phyloP scores from a whole-genome alignment of 2,888 invertebrate genomes.

The Ceramica pisi region DNA sequence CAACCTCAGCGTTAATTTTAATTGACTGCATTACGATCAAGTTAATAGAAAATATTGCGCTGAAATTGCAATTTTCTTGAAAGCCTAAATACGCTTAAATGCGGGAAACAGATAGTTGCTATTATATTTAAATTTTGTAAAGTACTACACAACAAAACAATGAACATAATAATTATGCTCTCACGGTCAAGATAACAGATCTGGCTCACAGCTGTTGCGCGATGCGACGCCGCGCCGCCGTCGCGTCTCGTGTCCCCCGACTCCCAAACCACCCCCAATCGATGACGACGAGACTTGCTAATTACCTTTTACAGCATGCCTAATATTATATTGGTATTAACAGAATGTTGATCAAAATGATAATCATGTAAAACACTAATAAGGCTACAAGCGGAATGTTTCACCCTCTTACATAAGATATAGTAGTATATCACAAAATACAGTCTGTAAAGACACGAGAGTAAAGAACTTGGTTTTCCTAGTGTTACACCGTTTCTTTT shows the following conservation, averaged over 20 bases:
- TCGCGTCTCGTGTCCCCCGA: slow-evolving; percentile 75
- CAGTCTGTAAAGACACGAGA: slow-evolving; percentile 56
- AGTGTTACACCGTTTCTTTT: slow-evolving; percentile 53
- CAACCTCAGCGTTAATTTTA: slow-evolving; percentile 14
- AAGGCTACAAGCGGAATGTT: slow-evolving; percentile 52
- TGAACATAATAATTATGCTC: slow-evolving; percentile 80
- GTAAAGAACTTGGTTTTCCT: slow-evolving; percentile 50
- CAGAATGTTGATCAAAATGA: slow-evolving; percentile 25
- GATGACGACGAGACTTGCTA: slow-evolving; percentile 72
- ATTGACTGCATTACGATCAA: slow-evolving; percentile 24
- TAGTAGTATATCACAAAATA: slow-evolving; percentile 63
- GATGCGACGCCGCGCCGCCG: slow-evolving; percentile 78
- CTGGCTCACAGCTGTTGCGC: slow-evolving; percentile 87
- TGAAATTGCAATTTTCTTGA: slow-evolving; percentile 27
- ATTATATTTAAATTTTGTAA: slow-evolving; percentile 56
- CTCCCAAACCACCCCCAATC: slow-evolving; percentile 82
- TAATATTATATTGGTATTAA: slow-evolving; percentile 42
- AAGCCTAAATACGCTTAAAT: slow-evolving; percentile 46
- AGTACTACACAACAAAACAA: slow-evolving; percentile 71
- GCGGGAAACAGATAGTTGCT: slow-evolving; percentile 41
- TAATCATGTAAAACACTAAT: slow-evolving; percentile 48
- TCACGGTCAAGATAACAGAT: slow-evolving; percentile 89
- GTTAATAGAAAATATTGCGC: slow-evolving; percentile 17
- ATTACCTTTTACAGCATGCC: slow-evolving; percentile 54
- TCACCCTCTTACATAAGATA: slow-evolving; percentile 70